Evolutionary conservation across 2,888 invertebrate genomes (phyloP).

Genomic region (Epistrophella euchroma): DNA sequence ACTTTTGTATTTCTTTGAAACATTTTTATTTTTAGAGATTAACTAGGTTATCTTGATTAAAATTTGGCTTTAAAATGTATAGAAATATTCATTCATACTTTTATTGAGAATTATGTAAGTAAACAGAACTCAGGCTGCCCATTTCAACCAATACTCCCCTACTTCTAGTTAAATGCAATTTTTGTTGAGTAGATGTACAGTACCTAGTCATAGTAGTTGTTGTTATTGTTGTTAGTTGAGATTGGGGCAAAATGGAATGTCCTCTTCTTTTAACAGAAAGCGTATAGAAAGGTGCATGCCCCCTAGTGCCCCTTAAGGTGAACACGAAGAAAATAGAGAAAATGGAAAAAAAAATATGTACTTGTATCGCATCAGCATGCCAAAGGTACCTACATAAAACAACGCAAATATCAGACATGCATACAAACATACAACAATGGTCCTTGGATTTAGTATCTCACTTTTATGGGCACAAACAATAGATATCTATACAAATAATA

Average conservation of each 20-base stretch:
- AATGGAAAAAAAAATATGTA: background rate
- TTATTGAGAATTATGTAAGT: too few relatives aligned
- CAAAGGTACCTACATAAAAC: constrained; percentile 13
- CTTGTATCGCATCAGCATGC: constrained; percentile 31
- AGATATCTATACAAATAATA: constrained; percentile 42
- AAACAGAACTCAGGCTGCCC: background rate
- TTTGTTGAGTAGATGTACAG: constrained; percentile 4
- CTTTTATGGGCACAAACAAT: constrained; percentile 61
- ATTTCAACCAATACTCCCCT: background rate
- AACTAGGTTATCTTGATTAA: too few relatives aligned
- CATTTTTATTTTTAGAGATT: too few relatives aligned
- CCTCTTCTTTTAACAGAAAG: constrained; percentile 22
- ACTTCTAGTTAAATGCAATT: constrained; percentile 26
- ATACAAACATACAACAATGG: constrained; percentile 18
- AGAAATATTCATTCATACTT: too few relatives aligned
- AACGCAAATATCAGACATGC: background rate
- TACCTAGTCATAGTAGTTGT: background rate
- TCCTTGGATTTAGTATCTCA: constrained; percentile 62
- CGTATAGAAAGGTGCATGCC: constrained; percentile 59
- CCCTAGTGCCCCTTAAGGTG: constrained; percentile 36
- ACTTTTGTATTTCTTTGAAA: too few relatives aligned
- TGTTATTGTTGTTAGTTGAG: constrained; percentile 6
- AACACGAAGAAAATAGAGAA: constrained; percentile 6
- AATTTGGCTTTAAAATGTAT: too few relatives aligned
- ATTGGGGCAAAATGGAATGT: constrained; percentile 29